phyloP scores from a whole-genome alignment of 2,888 invertebrate genomes.

The Tillus elongatus region DNA sequence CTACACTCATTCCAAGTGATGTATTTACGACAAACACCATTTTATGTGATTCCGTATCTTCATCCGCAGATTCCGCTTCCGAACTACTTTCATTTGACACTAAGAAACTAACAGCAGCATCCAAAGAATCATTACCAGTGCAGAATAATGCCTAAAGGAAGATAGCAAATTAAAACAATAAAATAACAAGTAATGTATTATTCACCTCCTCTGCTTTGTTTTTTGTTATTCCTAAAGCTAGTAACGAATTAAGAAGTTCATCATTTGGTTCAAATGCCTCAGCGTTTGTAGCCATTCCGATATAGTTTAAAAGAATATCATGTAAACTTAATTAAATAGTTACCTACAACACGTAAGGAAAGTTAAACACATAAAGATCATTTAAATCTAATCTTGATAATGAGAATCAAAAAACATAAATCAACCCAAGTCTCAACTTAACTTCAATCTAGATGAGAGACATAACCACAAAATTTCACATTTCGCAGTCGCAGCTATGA shows the following conservation, averaged over 20 bases:
- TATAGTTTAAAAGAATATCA: too few species aligned
- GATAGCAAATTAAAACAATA: neutral
- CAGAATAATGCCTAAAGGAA: conserved; percentile 44
- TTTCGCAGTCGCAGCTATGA: too few species aligned
- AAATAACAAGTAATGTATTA: conserved; percentile 4
- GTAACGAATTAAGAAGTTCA: conserved; percentile 35
- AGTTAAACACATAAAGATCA: too few species aligned
- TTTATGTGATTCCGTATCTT: conserved; percentile 43
- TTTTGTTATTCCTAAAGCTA: conserved; percentile 42
- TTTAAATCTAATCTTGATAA: too few species aligned
- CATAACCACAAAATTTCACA: too few species aligned
- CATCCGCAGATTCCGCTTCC: conserved; percentile 20
- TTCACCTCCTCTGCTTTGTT: conserved; percentile 40
- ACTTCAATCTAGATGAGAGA: too few species aligned
- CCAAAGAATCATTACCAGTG: conserved; percentile 47
- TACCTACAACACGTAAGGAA: too few species aligned
- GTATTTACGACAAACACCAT: conserved; percentile 57
- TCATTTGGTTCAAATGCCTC: conserved; percentile 34
- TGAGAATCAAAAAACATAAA: too few species aligned
- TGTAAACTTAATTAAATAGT: too few species aligned
- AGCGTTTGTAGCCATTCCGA: too few species aligned
- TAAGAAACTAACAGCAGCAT: conserved; percentile 47
- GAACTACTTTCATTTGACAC: conserved; percentile 20
- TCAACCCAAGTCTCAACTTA: too few species aligned
- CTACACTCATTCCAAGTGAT: conserved; percentile 52